Evolutionary conservation across 1,140 invertebrate species (phyloP).

Genomic region (Andrena cerasifolii): DNA sequence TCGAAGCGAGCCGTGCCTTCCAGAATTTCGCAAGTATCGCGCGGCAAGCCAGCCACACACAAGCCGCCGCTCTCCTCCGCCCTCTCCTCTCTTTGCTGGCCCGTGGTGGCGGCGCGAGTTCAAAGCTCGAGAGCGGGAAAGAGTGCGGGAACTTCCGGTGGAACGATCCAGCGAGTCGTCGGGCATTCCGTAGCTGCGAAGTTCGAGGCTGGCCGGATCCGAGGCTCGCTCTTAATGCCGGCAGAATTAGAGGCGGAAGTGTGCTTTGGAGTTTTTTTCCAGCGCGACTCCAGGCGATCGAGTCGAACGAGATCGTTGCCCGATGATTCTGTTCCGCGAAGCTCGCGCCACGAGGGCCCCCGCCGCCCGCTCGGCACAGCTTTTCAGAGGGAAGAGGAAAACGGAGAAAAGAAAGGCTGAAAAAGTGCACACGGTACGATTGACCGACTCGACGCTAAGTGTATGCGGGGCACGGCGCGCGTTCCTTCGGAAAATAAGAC

Average conservation of each 20-base stretch:
- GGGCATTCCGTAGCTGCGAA: constrained; percentile 52
- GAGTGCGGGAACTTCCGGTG: constrained; percentile 74
- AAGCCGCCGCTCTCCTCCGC: not conserved
- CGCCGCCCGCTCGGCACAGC: no score
- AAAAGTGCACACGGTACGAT: not conserved
- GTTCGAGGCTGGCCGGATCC: constrained; percentile 36
- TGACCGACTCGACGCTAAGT: constrained; percentile 39
- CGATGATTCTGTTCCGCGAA: no score
- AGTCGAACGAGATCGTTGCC: constrained; percentile 53
- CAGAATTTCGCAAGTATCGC: constrained; percentile 56
- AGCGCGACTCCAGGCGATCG: constrained; percentile 52
- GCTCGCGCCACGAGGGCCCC: no score
- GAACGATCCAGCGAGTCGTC: constrained; percentile 55
- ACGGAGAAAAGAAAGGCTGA: not conserved
- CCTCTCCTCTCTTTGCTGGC: not conserved
- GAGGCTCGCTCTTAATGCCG: constrained; percentile 50
- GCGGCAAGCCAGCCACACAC: constrained; percentile 31
- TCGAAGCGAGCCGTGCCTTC: not conserved
- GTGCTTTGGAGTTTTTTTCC: constrained; percentile 46
- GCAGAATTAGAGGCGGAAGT: constrained; percentile 71
- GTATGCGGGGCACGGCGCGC: not conserved
- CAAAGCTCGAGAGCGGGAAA: constrained; percentile 66
- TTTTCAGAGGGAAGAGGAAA: no score
- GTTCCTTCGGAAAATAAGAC: constrained; percentile 21
- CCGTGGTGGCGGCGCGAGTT: constrained; percentile 56